These are phyloP conservation scores for Galeopsomyia nigrocyanea DNA, from an alignment of 2,888 invertebrate species.

Conservation along the genomic window DNA sequence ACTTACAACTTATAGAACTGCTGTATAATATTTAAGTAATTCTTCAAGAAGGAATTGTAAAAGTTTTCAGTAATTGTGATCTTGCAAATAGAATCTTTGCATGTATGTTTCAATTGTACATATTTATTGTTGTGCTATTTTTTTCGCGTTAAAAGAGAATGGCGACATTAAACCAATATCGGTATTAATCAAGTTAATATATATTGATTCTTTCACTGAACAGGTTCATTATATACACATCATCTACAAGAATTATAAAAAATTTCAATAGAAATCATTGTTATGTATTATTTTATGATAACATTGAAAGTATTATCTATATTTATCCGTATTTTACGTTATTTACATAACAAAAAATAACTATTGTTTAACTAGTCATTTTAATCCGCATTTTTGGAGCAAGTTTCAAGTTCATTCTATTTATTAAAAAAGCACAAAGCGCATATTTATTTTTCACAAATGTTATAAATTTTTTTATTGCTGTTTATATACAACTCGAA, in stretches of 20 bases:
- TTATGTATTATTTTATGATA: background rate
- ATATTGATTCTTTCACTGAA: background rate
- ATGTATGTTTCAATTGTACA: conserved; percentile 8
- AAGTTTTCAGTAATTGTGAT: background rate
- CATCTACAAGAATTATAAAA: conserved; percentile 14
- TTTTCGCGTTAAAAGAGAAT: conserved; percentile 4
- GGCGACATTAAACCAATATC: too few relatives aligned
- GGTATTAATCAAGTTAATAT: too few relatives aligned
- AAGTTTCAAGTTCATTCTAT: conserved; percentile 42
- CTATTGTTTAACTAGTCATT: conserved; percentile 24
- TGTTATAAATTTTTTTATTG: conserved; percentile 8
- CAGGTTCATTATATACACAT: conserved; percentile 10
- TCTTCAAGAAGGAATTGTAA: conserved; percentile 21
- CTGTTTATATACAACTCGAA: too few relatives aligned
- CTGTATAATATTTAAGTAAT: background rate
- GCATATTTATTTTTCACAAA: conserved; percentile 1
- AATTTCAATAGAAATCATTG: background rate
- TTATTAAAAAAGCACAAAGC: background rate
- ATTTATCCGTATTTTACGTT: conserved; percentile 1
- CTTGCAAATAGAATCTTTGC: conserved; percentile 21
- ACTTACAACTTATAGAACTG: background rate
- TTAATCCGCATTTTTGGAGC: conserved; percentile 32
- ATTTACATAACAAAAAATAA: conserved; percentile 26
- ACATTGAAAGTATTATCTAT: conserved; percentile 8
- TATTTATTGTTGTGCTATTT: conserved; percentile 29